A percentile compares a stretch with the other conserved stretches of the same genome.
Evolutionary conservation across 2,797 vertebrate genomes (phyloP).

Genomic region (Parauchenoglanis ngamensis): DNA sequence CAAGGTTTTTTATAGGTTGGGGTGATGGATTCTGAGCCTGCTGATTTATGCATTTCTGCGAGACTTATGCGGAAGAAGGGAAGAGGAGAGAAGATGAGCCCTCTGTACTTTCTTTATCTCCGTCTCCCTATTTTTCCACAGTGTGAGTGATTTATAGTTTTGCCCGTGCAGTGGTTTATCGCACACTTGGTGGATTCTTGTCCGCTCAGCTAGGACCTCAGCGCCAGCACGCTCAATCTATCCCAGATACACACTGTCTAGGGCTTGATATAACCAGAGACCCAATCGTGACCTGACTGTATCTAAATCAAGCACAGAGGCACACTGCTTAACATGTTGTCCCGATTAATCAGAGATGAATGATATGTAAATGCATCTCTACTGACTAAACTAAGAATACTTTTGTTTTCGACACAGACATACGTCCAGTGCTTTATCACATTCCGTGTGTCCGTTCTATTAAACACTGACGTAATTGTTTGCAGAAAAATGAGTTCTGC

Average conservation of each 20-base stretch:
- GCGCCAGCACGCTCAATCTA: constrained; percentile 21
- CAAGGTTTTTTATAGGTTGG: constrained; percentile 57
- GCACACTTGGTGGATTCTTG: constrained; percentile 35
- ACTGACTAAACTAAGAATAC: not conserved
- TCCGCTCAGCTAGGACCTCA: constrained; percentile 16
- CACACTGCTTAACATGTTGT: constrained; percentile 9
- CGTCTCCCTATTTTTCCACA: constrained; percentile 52
- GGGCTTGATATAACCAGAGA: not conserved
- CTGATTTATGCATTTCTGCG: constrained; percentile 68
- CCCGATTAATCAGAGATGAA: constrained; percentile 14
- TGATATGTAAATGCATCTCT: not conserved
- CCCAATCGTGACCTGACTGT: constrained; percentile 16
- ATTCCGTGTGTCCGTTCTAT: not conserved
- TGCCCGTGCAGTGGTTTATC: constrained; percentile 63
- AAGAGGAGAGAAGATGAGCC: constrained; percentile 67
- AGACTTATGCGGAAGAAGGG: constrained; percentile 69
- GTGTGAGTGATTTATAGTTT: constrained; percentile 65
- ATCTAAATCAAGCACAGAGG: constrained; percentile 42
- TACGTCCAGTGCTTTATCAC: not conserved
- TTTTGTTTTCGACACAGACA: not conserved
- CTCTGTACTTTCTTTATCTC: constrained; percentile 62
- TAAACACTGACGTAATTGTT: constrained; percentile 16
- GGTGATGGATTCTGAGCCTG: constrained; percentile 55
- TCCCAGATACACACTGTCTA: constrained; percentile 40
- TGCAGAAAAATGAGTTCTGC: constrained; percentile 6